Evolutionary conservation across 2,888 invertebrate genomes (phyloP).

Genomic region (Archaeoteleia sp.): DNA sequence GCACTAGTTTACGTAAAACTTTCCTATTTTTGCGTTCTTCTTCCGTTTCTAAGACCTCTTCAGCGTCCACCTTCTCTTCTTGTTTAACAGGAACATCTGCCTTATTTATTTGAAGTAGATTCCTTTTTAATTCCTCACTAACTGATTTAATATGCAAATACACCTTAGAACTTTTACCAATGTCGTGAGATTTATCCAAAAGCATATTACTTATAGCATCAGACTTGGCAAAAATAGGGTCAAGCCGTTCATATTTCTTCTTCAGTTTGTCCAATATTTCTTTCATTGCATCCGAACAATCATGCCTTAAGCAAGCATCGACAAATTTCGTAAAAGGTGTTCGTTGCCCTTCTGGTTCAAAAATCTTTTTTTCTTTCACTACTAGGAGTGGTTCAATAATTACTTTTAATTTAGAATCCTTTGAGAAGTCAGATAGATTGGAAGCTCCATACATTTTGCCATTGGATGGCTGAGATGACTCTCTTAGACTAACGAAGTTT

Average conservation of each 20-base stretch:
- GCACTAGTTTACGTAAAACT: constrained; percentile 73
- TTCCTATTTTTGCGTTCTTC: constrained; percentile 12
- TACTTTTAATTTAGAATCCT: too few species aligned
- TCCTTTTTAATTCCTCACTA: constrained; percentile 57
- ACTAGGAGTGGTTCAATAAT: too few species aligned
- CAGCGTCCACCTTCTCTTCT: too few species aligned
- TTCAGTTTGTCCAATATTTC: constrained; percentile 62
- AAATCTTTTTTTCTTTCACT: constrained; percentile 17
- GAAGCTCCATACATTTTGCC: too few species aligned
- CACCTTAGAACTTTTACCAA: constrained; percentile 26
- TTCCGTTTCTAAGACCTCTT: constrained; percentile 11
- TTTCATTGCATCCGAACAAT: constrained; percentile 58
- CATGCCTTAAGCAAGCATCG: constrained; percentile 59
- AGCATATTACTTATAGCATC: constrained; percentile 58
- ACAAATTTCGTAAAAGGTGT: constrained; percentile 64
- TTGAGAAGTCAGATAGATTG: too few species aligned
- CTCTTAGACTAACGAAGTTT: too few species aligned
- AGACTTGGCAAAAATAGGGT: constrained; percentile 54
- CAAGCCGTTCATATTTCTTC: constrained; percentile 62
- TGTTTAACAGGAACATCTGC: background rate
- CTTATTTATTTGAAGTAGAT: too few species aligned
- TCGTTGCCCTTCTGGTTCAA: constrained; percentile 42
- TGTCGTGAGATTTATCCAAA: constrained; percentile 12
- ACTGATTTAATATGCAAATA: constrained; percentile 60
- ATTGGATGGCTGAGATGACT: too few species aligned